These are phyloP conservation scores for Pseudolaguvia tuberculata DNA, from an alignment of 2,113 vertebrate genomes.

Conservation along the genomic window DNA sequence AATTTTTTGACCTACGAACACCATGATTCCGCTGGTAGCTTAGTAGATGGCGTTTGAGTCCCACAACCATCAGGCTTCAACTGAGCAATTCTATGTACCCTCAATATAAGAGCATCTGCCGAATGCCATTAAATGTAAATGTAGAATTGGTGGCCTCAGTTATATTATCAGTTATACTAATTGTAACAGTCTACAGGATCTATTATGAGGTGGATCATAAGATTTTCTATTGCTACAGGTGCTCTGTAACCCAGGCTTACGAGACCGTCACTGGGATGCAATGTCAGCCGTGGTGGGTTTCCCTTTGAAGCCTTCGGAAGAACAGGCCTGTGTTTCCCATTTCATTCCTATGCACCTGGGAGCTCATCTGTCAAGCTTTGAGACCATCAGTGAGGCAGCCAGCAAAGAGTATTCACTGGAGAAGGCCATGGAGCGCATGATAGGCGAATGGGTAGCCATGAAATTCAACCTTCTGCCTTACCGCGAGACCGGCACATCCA, in stretches of 20 bases:
- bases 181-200: background rate
- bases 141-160: background rate
- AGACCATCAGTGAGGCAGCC: conserved; percentile 77
- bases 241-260: conserved; percentile 80
- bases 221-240: conserved; percentile 55
- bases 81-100: too few species aligned
- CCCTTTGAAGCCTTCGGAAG: conserved; percentile 65
- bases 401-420: conserved; percentile 81
- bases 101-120: too few species aligned
- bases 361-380: conserved; percentile 66
- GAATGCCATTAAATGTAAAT: too few species aligned
- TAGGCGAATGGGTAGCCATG: conserved; percentile 71
- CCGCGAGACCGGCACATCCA: conserved; percentile 75
- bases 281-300: conserved; percentile 71
- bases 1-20: too few species aligned
- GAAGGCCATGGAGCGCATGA: conserved; percentile 82
- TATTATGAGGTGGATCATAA: background rate
- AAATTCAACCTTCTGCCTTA: conserved; percentile 75
- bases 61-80: too few species aligned
- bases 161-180: background rate
- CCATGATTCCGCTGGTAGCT: too few species aligned
- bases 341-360: conserved; percentile 77
- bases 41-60: too few species aligned
- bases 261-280: conserved; percentile 76
- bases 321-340: conserved; percentile 62